phyloP scores from a whole-genome alignment of 1,140 invertebrate species.

The Rhizoglyphus robini region DNA sequence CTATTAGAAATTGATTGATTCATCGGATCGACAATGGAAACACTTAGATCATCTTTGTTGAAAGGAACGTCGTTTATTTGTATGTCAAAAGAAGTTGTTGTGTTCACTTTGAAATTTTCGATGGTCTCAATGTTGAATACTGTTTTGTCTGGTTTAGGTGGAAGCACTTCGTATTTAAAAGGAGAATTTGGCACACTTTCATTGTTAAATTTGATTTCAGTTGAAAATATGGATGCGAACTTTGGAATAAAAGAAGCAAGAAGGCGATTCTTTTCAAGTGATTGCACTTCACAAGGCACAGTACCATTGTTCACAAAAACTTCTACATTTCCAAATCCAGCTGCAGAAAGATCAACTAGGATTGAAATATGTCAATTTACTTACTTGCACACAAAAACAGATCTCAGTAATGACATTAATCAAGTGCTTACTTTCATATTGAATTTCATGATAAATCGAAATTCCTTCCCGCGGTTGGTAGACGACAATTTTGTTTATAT shows the following conservation, averaged over 20 bases:
- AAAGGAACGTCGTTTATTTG: constrained; percentile 44
- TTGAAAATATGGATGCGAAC: constrained; percentile 61
- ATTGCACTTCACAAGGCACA: constrained; percentile 82
- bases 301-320: constrained; percentile 88
- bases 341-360: constrained; percentile 80
- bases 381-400: not conserved
- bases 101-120: constrained; percentile 68
- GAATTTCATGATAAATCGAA: constrained; percentile 64
- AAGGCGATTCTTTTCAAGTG: constrained; percentile 69
- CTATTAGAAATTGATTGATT: constrained; percentile 27
- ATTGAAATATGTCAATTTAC: constrained; percentile 24
- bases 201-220: constrained; percentile 93
- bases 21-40: constrained; percentile 24
- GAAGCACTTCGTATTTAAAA: constrained; percentile 74
- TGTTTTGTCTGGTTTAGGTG: constrained; percentile 28
- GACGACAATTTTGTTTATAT: constrained; percentile 82
- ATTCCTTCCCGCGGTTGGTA: constrained; percentile 62
- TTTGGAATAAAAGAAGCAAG: constrained; percentile 81
- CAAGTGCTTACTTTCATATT: constrained; percentile 77
- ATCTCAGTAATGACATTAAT: too few relatives aligned
- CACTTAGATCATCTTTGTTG: constrained; percentile 45
- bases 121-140: constrained; percentile 45
- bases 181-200: constrained; percentile 80
- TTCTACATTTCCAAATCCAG: constrained; percentile 90
- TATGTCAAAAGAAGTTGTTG: constrained; percentile 70